These are phyloP conservation scores for Neodontobutis hainanensis DNA, from an alignment of 2,113 vertebrate species.

Conservation along the genomic window DNA sequence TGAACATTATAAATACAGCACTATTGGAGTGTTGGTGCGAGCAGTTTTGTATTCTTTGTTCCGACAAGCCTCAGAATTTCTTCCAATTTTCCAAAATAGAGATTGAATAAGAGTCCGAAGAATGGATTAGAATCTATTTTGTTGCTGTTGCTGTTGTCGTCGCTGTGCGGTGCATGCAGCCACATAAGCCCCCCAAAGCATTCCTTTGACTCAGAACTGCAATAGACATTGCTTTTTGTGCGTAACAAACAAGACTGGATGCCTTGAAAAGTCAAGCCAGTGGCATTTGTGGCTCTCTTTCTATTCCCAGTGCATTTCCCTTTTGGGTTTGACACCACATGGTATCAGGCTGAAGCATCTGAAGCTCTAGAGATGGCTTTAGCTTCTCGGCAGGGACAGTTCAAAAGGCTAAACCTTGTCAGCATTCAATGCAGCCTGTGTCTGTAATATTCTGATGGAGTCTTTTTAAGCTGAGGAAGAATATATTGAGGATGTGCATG, in stretches of 20 bases:
- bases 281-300: slow-evolving; percentile 46
- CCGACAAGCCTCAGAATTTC: slow-evolving; percentile 38
- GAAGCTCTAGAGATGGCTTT: slow-evolving; percentile 59
- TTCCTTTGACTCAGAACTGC: slow-evolving; percentile 61
- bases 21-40: slow-evolving; percentile 8
- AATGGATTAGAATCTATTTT: slow-evolving; percentile 72
- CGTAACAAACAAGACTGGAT: slow-evolving; percentile 53
- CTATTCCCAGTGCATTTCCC: slow-evolving; percentile 35
- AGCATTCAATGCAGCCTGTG: slow-evolving; percentile 46
- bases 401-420: slow-evolving; percentile 57
- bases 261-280: slow-evolving; percentile 61
- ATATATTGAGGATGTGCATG: slow-evolving; percentile 1
- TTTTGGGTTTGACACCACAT: slow-evolving; percentile 50
- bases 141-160: slow-evolving; percentile 27
- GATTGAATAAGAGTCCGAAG: slow-evolving; percentile 51
- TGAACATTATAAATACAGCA: slow-evolving; percentile 57
- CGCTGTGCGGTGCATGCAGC: slow-evolving; percentile 48
- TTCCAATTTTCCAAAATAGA: slow-evolving; percentile 51
- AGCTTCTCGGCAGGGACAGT: slow-evolving; percentile 44
- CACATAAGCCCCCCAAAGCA: slow-evolving; percentile 60
- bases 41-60: slow-evolving; percentile 34
- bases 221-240: slow-evolving; percentile 56
- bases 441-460: slow-evolving; percentile 39
- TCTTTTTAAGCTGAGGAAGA: slow-evolving; percentile 17
- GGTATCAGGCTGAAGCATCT: slow-evolving; percentile 58